phyloP scores from a whole-genome alignment of 1,140 invertebrate genomes.

The Cydia strobilella region DNA sequence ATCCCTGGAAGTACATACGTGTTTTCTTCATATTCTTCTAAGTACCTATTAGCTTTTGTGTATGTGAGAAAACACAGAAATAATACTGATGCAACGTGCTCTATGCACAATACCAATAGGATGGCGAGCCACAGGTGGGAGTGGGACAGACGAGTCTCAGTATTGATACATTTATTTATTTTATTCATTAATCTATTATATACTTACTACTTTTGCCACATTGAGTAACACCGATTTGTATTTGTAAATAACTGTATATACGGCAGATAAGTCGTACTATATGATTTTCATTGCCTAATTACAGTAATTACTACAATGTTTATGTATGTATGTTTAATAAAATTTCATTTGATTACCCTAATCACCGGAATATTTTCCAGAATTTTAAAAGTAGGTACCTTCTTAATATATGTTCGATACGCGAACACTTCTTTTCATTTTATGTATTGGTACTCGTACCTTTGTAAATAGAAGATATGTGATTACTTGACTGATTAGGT shows the following conservation, averaged over 20 bases:
- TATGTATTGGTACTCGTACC: background rate
- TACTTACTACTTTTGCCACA: background rate
- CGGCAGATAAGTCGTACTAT: background rate
- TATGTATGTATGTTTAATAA: background rate
- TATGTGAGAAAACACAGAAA: no score
- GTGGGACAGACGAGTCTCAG: background rate
- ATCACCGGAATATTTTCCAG: constrained; percentile 28
- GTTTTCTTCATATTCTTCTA: no score
- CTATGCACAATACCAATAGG: background rate
- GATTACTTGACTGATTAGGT: background rate
- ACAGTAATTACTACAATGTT: background rate
- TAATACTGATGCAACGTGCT: background rate
- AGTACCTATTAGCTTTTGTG: no score
- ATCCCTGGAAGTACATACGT: no score
- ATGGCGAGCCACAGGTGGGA: background rate
- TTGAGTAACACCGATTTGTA: constrained; percentile 1
- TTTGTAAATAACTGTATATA: constrained; percentile 13
- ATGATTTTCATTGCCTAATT: background rate
- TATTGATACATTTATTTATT: background rate
- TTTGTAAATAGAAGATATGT: background rate
- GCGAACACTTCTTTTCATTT: background rate
- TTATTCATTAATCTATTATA: background rate
- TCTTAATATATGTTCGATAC: background rate
- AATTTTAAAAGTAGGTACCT: constrained; percentile 9
- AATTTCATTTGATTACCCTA: constrained; percentile 16